Percentiles rank a stretch among this genome's conserved stretches.
Evolutionary conservation across 1,140 invertebrate genomes (phyloP).

Genomic region (Aphidius ervi): DNA sequence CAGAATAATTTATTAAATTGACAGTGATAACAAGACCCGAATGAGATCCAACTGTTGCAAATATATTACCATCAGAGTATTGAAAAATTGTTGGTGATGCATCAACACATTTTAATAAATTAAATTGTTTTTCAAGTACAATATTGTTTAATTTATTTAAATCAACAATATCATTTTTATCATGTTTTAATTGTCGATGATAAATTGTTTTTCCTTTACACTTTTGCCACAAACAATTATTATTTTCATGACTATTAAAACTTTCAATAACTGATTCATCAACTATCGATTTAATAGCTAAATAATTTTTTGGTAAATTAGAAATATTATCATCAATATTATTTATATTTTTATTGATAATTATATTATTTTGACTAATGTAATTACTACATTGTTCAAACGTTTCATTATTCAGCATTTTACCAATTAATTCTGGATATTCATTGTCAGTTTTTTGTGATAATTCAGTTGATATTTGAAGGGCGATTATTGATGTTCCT

Average conservation of each 20-base stretch:
- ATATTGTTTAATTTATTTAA: slow-evolving; percentile 4
- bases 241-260: background rate
- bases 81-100: slow-evolving; percentile 59
- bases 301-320: background rate
- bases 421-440: slow-evolving; percentile 39
- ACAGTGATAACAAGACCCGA: slow-evolving; percentile 56
- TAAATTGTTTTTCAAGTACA: slow-evolving; percentile 41
- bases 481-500: slow-evolving; percentile 50
- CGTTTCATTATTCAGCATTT: slow-evolving; percentile 39
- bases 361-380: slow-evolving; percentile 17
- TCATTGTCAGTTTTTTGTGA: slow-evolving; percentile 32
- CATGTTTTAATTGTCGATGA: background rate
- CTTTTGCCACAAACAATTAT: slow-evolving; percentile 44
- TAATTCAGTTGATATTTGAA: slow-evolving; percentile 46
- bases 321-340: background rate
- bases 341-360: slow-evolving; percentile 15
- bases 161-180: too few relatives aligned
- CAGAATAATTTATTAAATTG: slow-evolving; percentile 41
- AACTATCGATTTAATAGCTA: background rate
- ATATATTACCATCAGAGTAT: slow-evolving; percentile 28
- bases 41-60: slow-evolving; percentile 59
- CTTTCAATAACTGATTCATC: background rate
- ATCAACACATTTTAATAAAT: slow-evolving; percentile 72
- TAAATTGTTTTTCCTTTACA: slow-evolving; percentile 36
- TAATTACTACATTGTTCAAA: slow-evolving; percentile 30